Conservation (phyloP, 2,888 invertebrate genomes). For the Bimastos eiseni region DNA sequence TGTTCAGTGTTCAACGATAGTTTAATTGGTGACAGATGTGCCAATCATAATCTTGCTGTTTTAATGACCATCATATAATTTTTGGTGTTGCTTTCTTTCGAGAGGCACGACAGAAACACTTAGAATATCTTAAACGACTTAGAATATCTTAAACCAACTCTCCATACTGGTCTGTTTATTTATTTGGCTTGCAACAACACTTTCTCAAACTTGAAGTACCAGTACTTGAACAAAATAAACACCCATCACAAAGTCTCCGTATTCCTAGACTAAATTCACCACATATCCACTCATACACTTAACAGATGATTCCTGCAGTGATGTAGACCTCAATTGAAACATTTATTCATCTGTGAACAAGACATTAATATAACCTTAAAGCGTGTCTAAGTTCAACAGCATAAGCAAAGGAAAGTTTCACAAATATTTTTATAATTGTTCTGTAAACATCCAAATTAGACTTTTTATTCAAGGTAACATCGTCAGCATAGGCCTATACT, state of each 20-base stretch:
- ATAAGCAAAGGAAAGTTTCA: background rate
- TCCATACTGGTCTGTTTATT: background rate
- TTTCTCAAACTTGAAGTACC: background rate
- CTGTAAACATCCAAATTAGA: background rate
- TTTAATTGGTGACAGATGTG: background rate
- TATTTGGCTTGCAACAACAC: background rate
- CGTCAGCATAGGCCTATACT: background rate
- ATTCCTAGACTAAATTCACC: background rate
- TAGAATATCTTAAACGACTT: background rate
- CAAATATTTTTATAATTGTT: background rate
- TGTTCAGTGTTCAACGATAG: background rate
- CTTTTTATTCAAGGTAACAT: background rate
- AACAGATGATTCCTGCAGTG: background rate
- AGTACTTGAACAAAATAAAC: too few relatives aligned
- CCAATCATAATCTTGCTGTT: background rate
- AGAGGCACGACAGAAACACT: background rate
- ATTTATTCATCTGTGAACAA: background rate
- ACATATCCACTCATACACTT: background rate
- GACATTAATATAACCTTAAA: background rate
- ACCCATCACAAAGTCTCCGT: background rate
- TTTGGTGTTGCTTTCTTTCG: background rate
- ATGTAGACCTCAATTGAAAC: background rate
- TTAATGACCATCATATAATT: background rate
- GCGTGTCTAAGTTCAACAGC: background rate
- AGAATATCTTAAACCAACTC: too few relatives aligned